Percentiles rank a stretch among this genome's conserved stretches.
Evolutionary conservation across 2,113 vertebrate genomes (phyloP).

Genomic region (Varanus komodoensis): DNA sequence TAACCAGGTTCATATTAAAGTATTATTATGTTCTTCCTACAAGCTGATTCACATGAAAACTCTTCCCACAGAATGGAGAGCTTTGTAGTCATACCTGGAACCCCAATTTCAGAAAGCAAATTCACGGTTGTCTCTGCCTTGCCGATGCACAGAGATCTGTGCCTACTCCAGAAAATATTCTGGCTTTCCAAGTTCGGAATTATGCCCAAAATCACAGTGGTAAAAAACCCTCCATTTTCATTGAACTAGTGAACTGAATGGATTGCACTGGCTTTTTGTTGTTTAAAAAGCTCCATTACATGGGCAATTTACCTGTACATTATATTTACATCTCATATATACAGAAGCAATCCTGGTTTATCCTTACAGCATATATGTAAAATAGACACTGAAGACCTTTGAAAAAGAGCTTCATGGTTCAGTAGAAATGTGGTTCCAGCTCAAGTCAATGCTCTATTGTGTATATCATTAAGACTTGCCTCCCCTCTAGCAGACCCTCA

Average conservation of each 20-base stretch:
- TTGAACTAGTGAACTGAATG: neutral
- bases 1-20: neutral
- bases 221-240: neutral
- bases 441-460: neutral
- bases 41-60: neutral
- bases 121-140: no score
- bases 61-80: neutral
- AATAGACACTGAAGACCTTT: neutral
- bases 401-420: no score
- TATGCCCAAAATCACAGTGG: neutral
- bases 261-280: neutral
- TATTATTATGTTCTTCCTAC: constrained; percentile 1
- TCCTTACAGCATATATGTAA: neutral
- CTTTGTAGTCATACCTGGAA: neutral
- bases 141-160: neutral
- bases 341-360: neutral
- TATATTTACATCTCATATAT: neutral
- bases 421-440: neutral
- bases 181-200: neutral
- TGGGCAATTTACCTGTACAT: neutral
- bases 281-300: no score
- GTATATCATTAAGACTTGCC: neutral
- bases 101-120: neutral
- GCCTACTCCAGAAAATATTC: neutral
- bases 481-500: neutral